Evolutionary conservation across 2,888 invertebrate species (phyloP).

Genomic region (Phalera bucephala): DNA sequence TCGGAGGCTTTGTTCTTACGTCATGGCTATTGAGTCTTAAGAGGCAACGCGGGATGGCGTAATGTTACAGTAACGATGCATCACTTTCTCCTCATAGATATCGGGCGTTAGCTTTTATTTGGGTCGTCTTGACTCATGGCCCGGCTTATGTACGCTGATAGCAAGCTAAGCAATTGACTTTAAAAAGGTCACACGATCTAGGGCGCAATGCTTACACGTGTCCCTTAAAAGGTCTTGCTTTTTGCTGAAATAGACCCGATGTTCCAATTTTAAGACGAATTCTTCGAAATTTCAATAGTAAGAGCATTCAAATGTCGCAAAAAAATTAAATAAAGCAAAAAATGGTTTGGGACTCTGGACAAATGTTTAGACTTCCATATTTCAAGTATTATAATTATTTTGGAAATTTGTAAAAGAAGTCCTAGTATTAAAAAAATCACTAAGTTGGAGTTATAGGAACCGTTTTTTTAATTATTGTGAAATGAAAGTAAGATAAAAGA

Average conservation of each 20-base stretch:
- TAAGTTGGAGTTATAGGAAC: no score
- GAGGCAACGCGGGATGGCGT: slow-evolving; percentile 51
- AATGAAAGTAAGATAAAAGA: no score
- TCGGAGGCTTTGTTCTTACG: slow-evolving; percentile 43
- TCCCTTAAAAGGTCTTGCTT: slow-evolving; percentile 7
- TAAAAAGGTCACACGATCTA: slow-evolving; percentile 56
- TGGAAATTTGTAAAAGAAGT: no score
- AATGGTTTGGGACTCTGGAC: no score
- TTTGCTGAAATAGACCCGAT: neutral
- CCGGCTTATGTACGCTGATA: slow-evolving; percentile 64
- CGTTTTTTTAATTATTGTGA: no score
- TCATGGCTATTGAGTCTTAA: slow-evolving; percentile 35
- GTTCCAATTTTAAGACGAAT: neutral
- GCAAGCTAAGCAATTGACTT: slow-evolving; percentile 51
- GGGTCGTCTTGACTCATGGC: slow-evolving; percentile 64
- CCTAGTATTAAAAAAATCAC: no score
- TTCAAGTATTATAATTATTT: no score
- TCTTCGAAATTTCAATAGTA: neutral
- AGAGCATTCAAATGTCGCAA: neutral
- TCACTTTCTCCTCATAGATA: slow-evolving; percentile 74
- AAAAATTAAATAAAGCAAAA: slow-evolving; percentile 1
- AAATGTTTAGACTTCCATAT: no score
- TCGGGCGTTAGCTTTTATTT: slow-evolving; percentile 57
- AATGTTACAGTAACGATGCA: slow-evolving; percentile 62
- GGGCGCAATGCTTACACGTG: slow-evolving; percentile 30